Evolutionary conservation across 2,113 vertebrate species (phyloP), one percentile per base, ranked within the genome.

Genomic region (Pseudorectes ferrugineus): DNA sequence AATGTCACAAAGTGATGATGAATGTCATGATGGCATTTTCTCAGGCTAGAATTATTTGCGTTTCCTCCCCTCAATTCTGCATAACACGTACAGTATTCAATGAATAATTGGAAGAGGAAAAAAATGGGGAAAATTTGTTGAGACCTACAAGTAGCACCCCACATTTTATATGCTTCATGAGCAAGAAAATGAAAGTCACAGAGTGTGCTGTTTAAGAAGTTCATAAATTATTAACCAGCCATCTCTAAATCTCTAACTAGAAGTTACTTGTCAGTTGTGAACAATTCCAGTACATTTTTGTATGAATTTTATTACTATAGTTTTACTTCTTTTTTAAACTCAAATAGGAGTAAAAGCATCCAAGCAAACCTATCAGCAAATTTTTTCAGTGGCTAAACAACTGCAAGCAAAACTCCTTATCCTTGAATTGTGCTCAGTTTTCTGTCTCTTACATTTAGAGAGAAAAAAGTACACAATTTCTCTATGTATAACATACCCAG

Each of bases 381-480:
- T 92, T 95, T 95, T 93, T 61, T 67, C 71, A 14, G 4, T 66
- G 86, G 66, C 68, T 68, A 88, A 97, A 94, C 42, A 91, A 72
- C 57, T 96, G 19, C 55, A 96, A 92, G 80, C 45, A 94, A 96
- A 95, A 96, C 31, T 89, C 76, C 36, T 48, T 94, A 77, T 84
- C 46, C 58, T 89, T 77, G 35, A 93, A 66, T 71, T 90, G 23
- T 68, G 38, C 49, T 96, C 68, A 45, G 13, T 96, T 92, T 93
- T 93, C 61, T 96, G 49, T 68, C 48, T 93, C 31, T 92, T 92
- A 21, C 11, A 79, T 63, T 89, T 94, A 90, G 62, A 40, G 17
- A 58, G 29, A 66, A 17, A 70, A 84, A 71, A 73, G 38, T 31
- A 33, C 33, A 81, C 33, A 78, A 28, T 92, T 96, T 67, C 22